Percentiles rank a stretch among this genome's conserved stretches.
phyloP scores from a whole-genome alignment of 1,140 invertebrate genomes.

The Pomphorhynchus laevis region DNA sequence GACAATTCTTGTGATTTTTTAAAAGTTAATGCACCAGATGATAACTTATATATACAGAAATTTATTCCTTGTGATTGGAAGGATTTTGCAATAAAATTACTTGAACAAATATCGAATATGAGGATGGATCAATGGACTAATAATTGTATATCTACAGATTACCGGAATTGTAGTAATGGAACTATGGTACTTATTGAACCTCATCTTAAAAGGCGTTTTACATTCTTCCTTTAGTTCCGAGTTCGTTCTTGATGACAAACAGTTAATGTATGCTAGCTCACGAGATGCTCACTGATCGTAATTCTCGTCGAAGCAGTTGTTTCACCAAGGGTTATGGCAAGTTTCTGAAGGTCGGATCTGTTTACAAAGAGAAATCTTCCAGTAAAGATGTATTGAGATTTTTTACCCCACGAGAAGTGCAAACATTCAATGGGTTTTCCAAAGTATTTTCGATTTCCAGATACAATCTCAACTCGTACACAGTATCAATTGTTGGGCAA shows the following conservation, averaged over 20 bases:
- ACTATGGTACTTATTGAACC: no score
- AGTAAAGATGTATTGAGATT: constrained; percentile 27
- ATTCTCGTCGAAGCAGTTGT: constrained; percentile 2
- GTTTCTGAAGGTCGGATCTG: constrained; percentile 38
- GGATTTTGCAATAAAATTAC: constrained; percentile 1
- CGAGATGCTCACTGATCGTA: no score
- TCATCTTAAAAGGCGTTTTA: no score
- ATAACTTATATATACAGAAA: neutral
- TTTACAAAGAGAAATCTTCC: neutral
- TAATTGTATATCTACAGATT: no score
- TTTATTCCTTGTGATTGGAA: neutral
- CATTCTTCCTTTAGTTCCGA: no score
- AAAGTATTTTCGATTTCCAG: constrained; percentile 33
- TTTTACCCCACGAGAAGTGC: constrained; percentile 53
- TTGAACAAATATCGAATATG: neutral
- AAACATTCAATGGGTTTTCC: constrained; percentile 51
- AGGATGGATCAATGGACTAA: constrained; percentile 3
- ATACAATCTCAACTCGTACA: constrained; percentile 30
- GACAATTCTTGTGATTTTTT: constrained; percentile 1
- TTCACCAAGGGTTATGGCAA: constrained; percentile 31
- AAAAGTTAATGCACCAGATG: neutral
- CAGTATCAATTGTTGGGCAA: constrained; percentile 45
- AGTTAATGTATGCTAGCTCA: neutral
- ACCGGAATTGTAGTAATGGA: no score
- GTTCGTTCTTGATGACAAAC: constrained; percentile 13